phyloP scores from a whole-genome alignment of 2,113 vertebrate genomes.

The Echinops telfairi region DNA sequence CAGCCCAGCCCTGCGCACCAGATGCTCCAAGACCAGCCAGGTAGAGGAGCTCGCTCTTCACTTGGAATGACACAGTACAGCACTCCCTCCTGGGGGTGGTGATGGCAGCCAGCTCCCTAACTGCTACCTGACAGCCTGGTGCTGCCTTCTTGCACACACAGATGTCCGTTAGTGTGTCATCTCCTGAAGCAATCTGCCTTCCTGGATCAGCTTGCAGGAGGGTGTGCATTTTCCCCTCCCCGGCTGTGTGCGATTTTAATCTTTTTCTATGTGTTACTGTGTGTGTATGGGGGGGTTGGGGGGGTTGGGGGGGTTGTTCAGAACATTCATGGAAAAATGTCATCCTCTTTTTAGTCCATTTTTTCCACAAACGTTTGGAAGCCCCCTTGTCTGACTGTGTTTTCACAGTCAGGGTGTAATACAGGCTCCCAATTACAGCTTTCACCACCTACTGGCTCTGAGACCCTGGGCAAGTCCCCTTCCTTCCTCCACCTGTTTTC shows the following conservation, averaged over 20 bases:
- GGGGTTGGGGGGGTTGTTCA: too few species aligned
- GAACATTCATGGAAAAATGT: too few species aligned
- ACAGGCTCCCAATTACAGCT: not conserved
- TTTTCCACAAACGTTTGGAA: too few species aligned
- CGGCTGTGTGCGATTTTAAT: not conserved
- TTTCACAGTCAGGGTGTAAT: too few species aligned
- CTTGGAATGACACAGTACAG: not conserved
- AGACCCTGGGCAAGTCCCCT: not conserved
- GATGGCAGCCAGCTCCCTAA: conserved; percentile 8
- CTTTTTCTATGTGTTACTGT: not conserved
- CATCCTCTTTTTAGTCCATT: too few species aligned
- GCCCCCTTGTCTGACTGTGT: too few species aligned
- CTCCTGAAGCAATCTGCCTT: conserved; percentile 23
- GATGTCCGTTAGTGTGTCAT: not conserved
- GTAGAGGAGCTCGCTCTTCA: not conserved
- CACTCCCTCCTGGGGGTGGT: not conserved
- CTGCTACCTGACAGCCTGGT: conserved; percentile 42
- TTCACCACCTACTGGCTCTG: not conserved
- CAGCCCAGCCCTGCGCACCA: not conserved
- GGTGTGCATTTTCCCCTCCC: not conserved
- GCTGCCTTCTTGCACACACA: not conserved
- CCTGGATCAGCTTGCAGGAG: not conserved
- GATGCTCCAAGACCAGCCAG: not conserved
- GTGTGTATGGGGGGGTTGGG: not conserved
- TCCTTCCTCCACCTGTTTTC: not conserved